Base-by-base conservation (phyloP, 2,888 invertebrate species). In the Volucella zonaria region DNA sequence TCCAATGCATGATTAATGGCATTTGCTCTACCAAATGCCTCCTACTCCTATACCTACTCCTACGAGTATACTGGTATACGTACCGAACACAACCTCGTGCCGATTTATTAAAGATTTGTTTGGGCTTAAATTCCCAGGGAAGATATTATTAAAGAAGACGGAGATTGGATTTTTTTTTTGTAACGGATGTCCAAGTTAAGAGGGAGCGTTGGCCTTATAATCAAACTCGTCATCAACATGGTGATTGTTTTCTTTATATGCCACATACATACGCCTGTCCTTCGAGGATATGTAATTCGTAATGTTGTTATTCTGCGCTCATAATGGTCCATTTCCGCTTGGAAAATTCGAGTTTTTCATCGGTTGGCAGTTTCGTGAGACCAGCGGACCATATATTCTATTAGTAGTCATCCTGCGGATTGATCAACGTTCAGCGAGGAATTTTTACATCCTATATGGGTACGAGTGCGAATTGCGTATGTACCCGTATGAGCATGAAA, bases 351-450 rank as follows among this genome's bases (percentile, higher is more conserved):
- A 67, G 31, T 52, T 54, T 42, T 23, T 23, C 66, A 8, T 52
- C 40, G 51, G 51, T 38, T 54, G 54, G 31, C 54, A 14, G 52
- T 54, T 67, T 67, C 15, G 15, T 54, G 45, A 56, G 68, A 56
- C 56, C 56, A 56, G n/a, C 56, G 47, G 68, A 47, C 47, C 56
- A 56, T 45, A 47, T 1, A 43, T 58, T 14, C 15, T 56, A 45
- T 40, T 42, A 51, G 66, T 66, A 40, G 42, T 66, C 52, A 54
- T 66, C 23, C 11, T 43, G n/a, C n/a, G 42, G 40, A 52, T 2
- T 15, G 18, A 40, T 40, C 10, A 38, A 15, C 10, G 14, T 11
- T 11, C 1, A 15, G 64, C 23, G 31, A 6, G 4, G 6, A 31
- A 31, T 31, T 31, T 31, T 31, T 31, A 31, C 31, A 31, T 31